Percentiles rank a stretch among this genome's conserved stretches.
phyloP scores from a whole-genome alignment of 2,888 invertebrate species.

The Aleiodes testaceus region DNA sequence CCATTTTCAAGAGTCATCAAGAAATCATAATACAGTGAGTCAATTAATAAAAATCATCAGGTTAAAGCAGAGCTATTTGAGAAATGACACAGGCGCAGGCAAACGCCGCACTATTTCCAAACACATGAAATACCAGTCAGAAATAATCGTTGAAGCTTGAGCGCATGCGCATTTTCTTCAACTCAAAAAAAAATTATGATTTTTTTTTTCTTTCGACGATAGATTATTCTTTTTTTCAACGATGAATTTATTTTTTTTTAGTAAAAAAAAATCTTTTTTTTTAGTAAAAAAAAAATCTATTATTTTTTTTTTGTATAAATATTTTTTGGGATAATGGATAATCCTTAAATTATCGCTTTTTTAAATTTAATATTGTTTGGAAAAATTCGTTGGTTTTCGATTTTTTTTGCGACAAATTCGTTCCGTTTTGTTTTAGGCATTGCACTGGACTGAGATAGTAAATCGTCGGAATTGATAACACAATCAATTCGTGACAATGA shows the following conservation, averaged over 20 bases:
- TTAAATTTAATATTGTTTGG: no score
- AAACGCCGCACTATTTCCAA: slow-evolving; percentile 35
- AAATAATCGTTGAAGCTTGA: slow-evolving; percentile 13
- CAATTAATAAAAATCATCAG: background rate
- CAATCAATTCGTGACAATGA: slow-evolving; percentile 7
- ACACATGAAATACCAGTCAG: background rate
- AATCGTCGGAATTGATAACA: slow-evolving; percentile 15
- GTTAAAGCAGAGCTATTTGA: background rate
- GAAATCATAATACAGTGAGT: slow-evolving; percentile 15
- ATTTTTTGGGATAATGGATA: no score
- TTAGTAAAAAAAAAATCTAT: background rate
- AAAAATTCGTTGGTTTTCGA: no score
- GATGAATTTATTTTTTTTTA: no score
- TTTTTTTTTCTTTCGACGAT: background rate
- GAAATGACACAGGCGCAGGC: slow-evolving; percentile 16
- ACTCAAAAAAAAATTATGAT: no score
- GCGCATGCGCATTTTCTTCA: slow-evolving; percentile 11
- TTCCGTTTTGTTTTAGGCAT: background rate
- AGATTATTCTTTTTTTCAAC: no score
- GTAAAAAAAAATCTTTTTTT: no score
- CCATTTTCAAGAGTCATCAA: slow-evolving; percentile 57
- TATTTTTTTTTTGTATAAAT: background rate
- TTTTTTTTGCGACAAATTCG: background rate
- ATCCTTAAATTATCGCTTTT: no score
- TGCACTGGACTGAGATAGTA: background rate